Evolutionary conservation across 2,113 vertebrate genomes (phyloP).

Genomic region (Gnathonemus longibarbis): DNA sequence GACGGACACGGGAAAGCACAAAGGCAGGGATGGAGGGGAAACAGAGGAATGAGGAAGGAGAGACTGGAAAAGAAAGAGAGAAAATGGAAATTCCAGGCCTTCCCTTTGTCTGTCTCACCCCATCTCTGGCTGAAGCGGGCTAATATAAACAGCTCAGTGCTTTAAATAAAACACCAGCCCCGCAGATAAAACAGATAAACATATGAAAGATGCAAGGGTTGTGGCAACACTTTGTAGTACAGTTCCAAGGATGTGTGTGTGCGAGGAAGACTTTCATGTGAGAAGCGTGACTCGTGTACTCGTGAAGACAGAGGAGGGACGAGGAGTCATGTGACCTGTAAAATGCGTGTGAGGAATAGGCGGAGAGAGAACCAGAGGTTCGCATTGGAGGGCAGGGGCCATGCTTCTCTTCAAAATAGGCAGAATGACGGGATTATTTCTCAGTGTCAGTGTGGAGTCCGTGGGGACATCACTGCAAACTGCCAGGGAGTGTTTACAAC

Average conservation of each 20-base stretch:
- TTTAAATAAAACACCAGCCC: conserved; percentile 58
- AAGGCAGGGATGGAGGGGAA: conserved; percentile 19
- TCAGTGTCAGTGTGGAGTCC: background rate
- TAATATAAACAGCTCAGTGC: conserved; percentile 47
- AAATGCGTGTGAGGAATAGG: background rate
- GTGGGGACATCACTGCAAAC: background rate
- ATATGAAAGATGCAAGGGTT: conserved; percentile 57
- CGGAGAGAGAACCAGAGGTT: background rate
- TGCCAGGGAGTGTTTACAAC: background rate
- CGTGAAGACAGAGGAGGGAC: background rate
- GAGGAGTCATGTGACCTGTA: background rate
- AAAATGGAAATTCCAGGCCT: background rate
- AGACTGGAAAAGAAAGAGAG: conserved; percentile 25
- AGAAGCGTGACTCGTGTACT: background rate
- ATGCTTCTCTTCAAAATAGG: background rate
- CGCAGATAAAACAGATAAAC: conserved; percentile 62
- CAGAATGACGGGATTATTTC: too few relatives aligned
- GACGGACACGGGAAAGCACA: conserved; percentile 31
- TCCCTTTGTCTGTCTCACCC: conserved; percentile 26
- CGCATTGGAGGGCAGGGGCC: background rate
- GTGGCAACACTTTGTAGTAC: conserved; percentile 40
- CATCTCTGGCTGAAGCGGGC: conserved; percentile 47
- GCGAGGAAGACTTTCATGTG: background rate
- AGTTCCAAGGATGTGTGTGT: conserved; percentile 16
- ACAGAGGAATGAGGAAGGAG: conserved; percentile 18